Conservation (phyloP, 2,797 vertebrate genomes). For the Bovichtus diacanthus region DNA sequence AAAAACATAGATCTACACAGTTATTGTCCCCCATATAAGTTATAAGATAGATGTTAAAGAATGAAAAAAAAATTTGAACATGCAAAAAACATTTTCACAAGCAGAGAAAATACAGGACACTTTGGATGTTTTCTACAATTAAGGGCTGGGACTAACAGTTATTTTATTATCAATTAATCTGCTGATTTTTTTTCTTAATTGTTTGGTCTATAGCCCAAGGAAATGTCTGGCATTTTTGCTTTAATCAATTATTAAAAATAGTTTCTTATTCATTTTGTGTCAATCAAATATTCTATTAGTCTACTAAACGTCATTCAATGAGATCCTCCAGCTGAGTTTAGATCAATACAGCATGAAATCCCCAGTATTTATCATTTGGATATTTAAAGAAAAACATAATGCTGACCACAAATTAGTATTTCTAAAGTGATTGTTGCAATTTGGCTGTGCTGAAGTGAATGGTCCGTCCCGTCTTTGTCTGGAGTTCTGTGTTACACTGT, state of each 20-base stretch:
- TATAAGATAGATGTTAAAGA: neutral
- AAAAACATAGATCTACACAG: neutral
- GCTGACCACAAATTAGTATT: slow-evolving; percentile 2
- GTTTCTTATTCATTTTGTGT: neutral
- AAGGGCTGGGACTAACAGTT: neutral
- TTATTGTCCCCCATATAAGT: neutral
- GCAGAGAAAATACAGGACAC: slow-evolving; percentile 7
- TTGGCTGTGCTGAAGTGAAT: slow-evolving; percentile 55
- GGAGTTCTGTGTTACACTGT: slow-evolving; percentile 53
- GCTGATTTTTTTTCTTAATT: neutral
- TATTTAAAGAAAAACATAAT: slow-evolving; percentile 8
- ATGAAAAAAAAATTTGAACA: slow-evolving; percentile 12
- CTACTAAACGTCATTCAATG: too few species aligned
- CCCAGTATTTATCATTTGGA: slow-evolving; percentile 30
- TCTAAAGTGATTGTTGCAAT: slow-evolving; percentile 27
- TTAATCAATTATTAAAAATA: neutral
- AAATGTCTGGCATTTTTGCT: neutral
- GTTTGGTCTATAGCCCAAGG: neutral
- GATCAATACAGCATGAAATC: slow-evolving; percentile 21
- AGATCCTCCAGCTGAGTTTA: slow-evolving; percentile 7
- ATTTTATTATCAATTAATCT: neutral
- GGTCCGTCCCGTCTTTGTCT: slow-evolving; percentile 58
- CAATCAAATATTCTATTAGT: neutral
- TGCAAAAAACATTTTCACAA: slow-evolving; percentile 6
- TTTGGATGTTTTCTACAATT: neutral